Base-by-base conservation (phyloP, 1,140 invertebrate species). In the Babylonia areolata region DNA sequence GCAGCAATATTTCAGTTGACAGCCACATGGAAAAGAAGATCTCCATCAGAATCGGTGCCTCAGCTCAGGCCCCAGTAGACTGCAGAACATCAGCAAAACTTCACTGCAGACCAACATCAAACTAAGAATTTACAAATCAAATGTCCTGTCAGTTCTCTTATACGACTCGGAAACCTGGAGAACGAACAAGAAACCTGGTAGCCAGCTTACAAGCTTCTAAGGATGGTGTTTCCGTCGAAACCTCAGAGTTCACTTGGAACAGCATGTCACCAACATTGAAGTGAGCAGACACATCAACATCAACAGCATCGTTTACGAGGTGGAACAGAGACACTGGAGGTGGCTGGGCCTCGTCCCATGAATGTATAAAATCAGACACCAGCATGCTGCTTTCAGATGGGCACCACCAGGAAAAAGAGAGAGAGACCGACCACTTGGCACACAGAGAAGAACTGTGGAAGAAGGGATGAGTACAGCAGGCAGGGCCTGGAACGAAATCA, bases 1-100 rank as follows among this genome's bases (percentile, higher is more conserved):
- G 77, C 77, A 79, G 77, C 40, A 42, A 51, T 40, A 80, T 80
- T 28, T 80, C 78, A 33, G 78, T 40, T 2, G 39, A 80, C 78
- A 80, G 40, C 42, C n/a, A n/a, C n/a, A n/a, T n/a, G n/a, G n/a
- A n/a, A n/a, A 80, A 80, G 39, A 3, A 80, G 3, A 51, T 80
- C 20, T 80, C 78, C 37, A 5, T 0, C 42, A 80, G 78, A 33
- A 80, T 42, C 31, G 78, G 39, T 42, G 2, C 46, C 6, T 37
- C 42, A 31, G 78, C 78, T 28, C 37, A 80, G 1, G 77, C 77
- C 40, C 37, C 0, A 79, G 39, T 35, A 79, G 77, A 42, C 77
- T 79, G n/a, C 77, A 79, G 77, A 79, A 79, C 2, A 2, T 80
- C 23, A 42, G 78, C 37, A 80, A 46, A 33, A 42, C 23, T 3